Percentiles rank a stretch among this genome's conserved stretches.
These are phyloP conservation scores for Muscidifurax raptorellus DNA, from an alignment of 1,140 invertebrate species.

Conservation along the genomic window DNA sequence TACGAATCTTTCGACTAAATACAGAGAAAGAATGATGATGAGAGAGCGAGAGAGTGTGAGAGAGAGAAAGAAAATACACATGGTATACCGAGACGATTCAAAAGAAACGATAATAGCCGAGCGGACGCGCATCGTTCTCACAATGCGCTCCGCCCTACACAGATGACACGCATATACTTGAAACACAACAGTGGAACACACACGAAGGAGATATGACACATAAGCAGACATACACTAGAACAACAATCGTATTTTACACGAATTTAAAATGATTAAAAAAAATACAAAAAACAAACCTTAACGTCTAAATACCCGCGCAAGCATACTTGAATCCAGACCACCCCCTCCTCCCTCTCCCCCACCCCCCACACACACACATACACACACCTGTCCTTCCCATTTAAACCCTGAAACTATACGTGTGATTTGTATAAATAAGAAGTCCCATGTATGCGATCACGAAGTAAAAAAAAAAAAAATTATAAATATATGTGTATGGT, in stretches of 20 bases:
- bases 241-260: constrained; percentile 29
- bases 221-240: constrained; percentile 47
- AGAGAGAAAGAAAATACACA: constrained; percentile 39
- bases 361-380: constrained; percentile 49
- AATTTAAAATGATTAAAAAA: constrained; percentile 47
- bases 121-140: not conserved
- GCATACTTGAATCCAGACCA: constrained; percentile 37
- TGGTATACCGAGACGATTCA: constrained; percentile 48
- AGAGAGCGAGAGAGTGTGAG: constrained; percentile 41
- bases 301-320: constrained; percentile 49
- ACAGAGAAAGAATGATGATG: constrained; percentile 55
- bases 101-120: constrained; percentile 28
- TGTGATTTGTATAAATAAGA: constrained; percentile 47
- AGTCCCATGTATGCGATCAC: constrained; percentile 30
- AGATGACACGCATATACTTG: constrained; percentile 53
- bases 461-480: constrained; percentile 44
- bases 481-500: constrained; percentile 37
- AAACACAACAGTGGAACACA: constrained; percentile 35
- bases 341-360: too few species aligned
- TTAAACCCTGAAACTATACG: constrained; percentile 47
- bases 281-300: constrained; percentile 43
- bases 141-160: constrained; percentile 26
- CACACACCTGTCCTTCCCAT: constrained; percentile 26
- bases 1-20: constrained; percentile 59
- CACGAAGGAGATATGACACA: not conserved